Conservation (phyloP, 2,797 vertebrate genomes). For the Lagocephalus sceleratus region DNA sequence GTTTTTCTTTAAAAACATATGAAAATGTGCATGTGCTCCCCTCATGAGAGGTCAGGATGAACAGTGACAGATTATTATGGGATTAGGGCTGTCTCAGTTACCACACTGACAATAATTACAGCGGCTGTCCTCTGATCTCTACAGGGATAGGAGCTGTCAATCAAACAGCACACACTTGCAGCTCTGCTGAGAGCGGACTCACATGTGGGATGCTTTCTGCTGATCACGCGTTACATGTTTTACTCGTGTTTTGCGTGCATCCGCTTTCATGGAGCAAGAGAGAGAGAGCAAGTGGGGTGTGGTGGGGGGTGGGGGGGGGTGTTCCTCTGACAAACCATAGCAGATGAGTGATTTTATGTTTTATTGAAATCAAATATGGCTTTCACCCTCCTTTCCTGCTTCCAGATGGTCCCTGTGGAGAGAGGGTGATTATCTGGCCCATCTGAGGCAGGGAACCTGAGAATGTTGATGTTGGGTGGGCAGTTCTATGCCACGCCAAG, state of each 20-base stretch:
- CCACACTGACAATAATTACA: slow-evolving; percentile 71
- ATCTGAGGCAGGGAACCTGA: slow-evolving; percentile 80
- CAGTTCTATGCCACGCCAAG: slow-evolving; percentile 77
- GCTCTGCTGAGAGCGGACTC: slow-evolving; percentile 39
- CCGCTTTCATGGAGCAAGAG: slow-evolving; percentile 15
- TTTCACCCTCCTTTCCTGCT: slow-evolving; percentile 50
- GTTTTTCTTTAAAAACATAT: background rate
- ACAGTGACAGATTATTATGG: slow-evolving; percentile 69
- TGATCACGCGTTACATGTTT: slow-evolving; percentile 18
- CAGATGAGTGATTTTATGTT: slow-evolving; percentile 62
- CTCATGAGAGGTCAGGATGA: slow-evolving; percentile 60
- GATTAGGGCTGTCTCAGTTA: slow-evolving; percentile 71
- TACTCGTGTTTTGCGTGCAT: slow-evolving; percentile 24
- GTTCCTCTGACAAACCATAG: background rate
- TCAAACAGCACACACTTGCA: slow-evolving; percentile 60
- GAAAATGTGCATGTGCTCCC: slow-evolving; percentile 34
- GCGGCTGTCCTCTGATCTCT: slow-evolving; percentile 71
- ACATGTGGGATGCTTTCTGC: slow-evolving; percentile 35
- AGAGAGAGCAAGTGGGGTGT: background rate
- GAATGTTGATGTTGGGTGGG: slow-evolving; percentile 82
- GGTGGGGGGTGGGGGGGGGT: background rate
- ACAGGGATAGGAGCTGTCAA: slow-evolving; percentile 59
- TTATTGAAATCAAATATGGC: slow-evolving; percentile 68
- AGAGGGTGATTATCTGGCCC: slow-evolving; percentile 79
- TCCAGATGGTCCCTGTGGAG: slow-evolving; percentile 82